phyloP scores from a whole-genome alignment of 2,797 vertebrate species.

The Diglossa cyanea region DNA sequence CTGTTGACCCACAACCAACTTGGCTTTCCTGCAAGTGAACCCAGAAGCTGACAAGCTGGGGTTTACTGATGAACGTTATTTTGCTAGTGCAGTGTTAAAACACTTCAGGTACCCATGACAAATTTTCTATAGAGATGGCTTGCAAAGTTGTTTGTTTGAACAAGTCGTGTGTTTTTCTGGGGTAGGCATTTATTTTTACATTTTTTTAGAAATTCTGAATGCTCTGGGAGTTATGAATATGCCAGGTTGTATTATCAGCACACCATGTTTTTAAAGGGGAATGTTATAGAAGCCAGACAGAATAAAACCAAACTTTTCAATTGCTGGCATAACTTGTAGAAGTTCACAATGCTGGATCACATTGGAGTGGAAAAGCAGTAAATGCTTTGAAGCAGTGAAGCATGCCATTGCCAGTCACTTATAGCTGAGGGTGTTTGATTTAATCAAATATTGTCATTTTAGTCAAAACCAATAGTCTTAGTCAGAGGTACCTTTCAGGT shows the following conservation, averaged over 20 bases:
- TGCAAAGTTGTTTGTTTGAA: neutral
- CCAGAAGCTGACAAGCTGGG: neutral
- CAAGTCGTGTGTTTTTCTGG: fast-evolving
- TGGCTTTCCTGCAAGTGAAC: neutral
- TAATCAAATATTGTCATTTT: neutral
- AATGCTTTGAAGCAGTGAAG: neutral
- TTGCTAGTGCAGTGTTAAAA: neutral
- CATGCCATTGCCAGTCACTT: neutral
- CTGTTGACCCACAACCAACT: neutral
- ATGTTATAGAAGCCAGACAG: neutral
- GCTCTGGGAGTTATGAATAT: neutral
- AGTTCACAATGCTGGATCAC: neutral
- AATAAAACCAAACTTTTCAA: fast-evolving
- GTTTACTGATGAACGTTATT: neutral
- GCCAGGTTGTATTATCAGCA: neutral
- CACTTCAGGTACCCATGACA: neutral
- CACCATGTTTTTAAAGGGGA: neutral
- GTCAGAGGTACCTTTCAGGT: neutral
- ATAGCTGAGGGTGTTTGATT: neutral
- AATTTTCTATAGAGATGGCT: neutral
- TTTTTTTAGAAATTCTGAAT: neutral
- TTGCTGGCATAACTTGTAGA: neutral
- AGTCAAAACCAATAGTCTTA: neutral
- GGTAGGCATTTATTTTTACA: neutral
- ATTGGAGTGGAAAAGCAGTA: neutral